phyloP scores from a whole-genome alignment of 1,140 invertebrate species.

The Leptinotarsa lineolata region DNA sequence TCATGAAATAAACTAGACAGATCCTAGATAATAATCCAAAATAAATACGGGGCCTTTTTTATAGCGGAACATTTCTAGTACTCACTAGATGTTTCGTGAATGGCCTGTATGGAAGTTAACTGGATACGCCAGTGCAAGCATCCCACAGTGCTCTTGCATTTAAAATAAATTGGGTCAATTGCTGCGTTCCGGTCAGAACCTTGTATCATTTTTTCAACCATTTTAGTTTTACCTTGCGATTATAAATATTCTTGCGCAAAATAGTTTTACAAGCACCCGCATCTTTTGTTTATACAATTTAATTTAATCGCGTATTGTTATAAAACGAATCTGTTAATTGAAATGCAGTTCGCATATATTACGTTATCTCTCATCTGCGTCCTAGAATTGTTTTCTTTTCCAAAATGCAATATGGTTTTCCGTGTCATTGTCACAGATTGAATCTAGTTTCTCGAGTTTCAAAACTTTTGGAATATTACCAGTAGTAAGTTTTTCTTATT shows the following conservation, averaged over 20 bases:
- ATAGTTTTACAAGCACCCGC: slow-evolving; percentile 25
- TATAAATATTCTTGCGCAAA: slow-evolving; percentile 32
- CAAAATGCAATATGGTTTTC: not conserved
- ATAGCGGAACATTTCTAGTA: not conserved
- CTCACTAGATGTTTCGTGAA: not conserved
- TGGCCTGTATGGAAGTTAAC: not conserved
- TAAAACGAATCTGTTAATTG: not conserved
- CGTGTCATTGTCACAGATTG: not conserved
- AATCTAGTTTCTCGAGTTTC: too few species aligned
- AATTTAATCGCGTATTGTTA: not conserved
- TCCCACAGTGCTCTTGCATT: slow-evolving; percentile 20
- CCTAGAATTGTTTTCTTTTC: slow-evolving; percentile 3
- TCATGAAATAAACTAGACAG: too few species aligned
- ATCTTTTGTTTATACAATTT: slow-evolving; percentile 19
- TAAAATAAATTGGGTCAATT: slow-evolving; percentile 41
- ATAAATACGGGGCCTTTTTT: too few species aligned
- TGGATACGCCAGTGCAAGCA: slow-evolving; percentile 9
- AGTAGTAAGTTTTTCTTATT: too few species aligned
- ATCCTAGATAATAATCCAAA: too few species aligned
- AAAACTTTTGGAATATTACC: too few species aligned
- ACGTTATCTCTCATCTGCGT: not conserved
- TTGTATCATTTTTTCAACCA: slow-evolving; percentile 36
- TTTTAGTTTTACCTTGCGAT: slow-evolving; percentile 37
- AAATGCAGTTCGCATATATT: slow-evolving; percentile 5
- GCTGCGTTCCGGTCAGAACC: slow-evolving; percentile 39